Percentiles rank a stretch among this genome's conserved stretches.
These are phyloP conservation scores for Buathra laborator DNA, from an alignment of 2,888 invertebrate genomes.

Conservation along the genomic window DNA sequence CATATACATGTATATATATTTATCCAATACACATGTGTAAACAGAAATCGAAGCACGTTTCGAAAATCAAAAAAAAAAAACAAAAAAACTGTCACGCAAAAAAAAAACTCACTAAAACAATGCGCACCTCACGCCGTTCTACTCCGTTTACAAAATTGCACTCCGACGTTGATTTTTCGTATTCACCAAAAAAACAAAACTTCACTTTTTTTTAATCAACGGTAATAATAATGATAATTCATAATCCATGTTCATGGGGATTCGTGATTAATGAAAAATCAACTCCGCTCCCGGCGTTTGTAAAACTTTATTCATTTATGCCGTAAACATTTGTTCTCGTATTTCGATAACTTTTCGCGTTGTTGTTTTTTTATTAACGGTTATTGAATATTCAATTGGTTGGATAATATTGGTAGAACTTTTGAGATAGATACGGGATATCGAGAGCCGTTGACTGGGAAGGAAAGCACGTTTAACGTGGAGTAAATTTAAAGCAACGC, in stretches of 20 bases:
- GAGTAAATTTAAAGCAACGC: slow-evolving; percentile 69
- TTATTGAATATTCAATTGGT: background rate
- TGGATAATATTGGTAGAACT: background rate
- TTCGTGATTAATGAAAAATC: background rate
- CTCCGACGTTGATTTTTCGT: background rate
- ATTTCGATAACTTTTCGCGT: slow-evolving; percentile 1
- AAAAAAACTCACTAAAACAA: slow-evolving; percentile 33
- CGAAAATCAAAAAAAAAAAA: background rate
- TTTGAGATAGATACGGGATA: background rate
- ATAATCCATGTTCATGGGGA: background rate
- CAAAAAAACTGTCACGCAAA: slow-evolving; percentile 39
- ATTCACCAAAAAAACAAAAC: background rate
- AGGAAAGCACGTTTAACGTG: slow-evolving; percentile 34
- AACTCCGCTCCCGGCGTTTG: slow-evolving; percentile 19
- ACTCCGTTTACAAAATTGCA: background rate
- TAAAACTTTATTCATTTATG: background rate
- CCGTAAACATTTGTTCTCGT: background rate
- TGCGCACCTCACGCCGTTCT: slow-evolving; percentile 29
- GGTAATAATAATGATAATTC: slow-evolving; percentile 19
- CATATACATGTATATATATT: slow-evolving; percentile 16
- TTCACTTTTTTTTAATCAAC: background rate
- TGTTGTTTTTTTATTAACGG: background rate
- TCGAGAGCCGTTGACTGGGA: slow-evolving; percentile 17
- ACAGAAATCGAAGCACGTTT: slow-evolving; percentile 21
- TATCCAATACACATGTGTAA: background rate